These are phyloP conservation scores for Gnathochromis pfefferi DNA, from an alignment of 2,113 vertebrate genomes.

Conservation along the genomic window DNA sequence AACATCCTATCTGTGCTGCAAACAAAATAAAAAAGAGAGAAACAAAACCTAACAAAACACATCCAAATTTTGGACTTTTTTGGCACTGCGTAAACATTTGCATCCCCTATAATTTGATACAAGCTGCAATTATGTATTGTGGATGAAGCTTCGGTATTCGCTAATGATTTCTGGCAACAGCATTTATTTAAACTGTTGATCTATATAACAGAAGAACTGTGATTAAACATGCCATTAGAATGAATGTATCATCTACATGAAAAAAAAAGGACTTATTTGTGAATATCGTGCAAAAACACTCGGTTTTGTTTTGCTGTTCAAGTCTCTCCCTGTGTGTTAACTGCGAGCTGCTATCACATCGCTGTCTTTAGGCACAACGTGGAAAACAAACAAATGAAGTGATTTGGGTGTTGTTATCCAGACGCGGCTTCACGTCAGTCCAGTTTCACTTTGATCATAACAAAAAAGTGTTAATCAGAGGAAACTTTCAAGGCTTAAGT, in stretches of 20 bases:
- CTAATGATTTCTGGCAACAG: slow-evolving; percentile 9
- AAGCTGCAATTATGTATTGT: slow-evolving; percentile 28
- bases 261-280: slow-evolving; percentile 5
- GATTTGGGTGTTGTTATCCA: neutral
- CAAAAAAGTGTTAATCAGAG: slow-evolving; percentile 39
- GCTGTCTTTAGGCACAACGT: neutral
- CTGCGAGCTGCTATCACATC: neutral
- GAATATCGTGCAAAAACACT: neutral
- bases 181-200: slow-evolving; percentile 30
- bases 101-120: slow-evolving; percentile 29
- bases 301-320: neutral
- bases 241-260: slow-evolving; percentile 18
- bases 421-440: neutral
- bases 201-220: slow-evolving; percentile 16
- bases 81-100: neutral
- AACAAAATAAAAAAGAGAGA: neutral
- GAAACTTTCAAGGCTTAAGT: slow-evolving; percentile 32
- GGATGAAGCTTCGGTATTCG: slow-evolving; percentile 14
- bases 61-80: neutral
- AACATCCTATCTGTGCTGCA: neutral
- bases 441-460: slow-evolving; percentile 42
- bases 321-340: neutral
- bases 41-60: neutral
- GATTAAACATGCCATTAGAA: slow-evolving; percentile 42
- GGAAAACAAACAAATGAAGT: neutral